A percentile compares a stretch with the other conserved stretches of the same genome.
Evolutionary conservation across 2,113 vertebrate genomes (phyloP).

Genomic region (Meriones unguiculatus): DNA sequence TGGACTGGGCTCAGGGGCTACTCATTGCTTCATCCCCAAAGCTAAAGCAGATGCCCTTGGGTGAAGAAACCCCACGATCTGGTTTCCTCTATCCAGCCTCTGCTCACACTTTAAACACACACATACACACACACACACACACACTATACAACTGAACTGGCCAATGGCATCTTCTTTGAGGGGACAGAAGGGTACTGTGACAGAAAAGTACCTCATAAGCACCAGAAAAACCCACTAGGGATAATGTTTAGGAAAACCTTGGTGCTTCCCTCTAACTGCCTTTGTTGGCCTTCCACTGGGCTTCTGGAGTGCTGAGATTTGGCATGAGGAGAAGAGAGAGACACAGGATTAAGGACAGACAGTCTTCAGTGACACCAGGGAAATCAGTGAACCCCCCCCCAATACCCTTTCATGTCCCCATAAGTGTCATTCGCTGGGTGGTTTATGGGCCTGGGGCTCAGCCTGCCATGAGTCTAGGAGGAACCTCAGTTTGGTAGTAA

Average conservation of each 20-base stretch:
- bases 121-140: not conserved
- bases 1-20: not conserved
- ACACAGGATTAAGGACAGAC: no score
- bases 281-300: not conserved
- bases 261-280: not conserved
- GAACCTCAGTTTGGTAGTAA: constrained; percentile 6
- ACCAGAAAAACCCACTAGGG: fast-evolving
- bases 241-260: not conserved
- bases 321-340: fast-evolving
- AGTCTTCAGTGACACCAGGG: not conserved
- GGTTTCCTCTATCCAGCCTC: not conserved
- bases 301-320: not conserved
- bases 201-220: not conserved
- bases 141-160: not conserved
- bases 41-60: not conserved
- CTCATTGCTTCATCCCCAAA: not conserved
- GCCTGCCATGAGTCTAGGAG: not conserved
- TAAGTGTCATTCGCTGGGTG: not conserved
- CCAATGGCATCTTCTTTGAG: not conserved
- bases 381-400: not conserved
- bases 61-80: not conserved
- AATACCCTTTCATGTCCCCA: not conserved
- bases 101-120: not conserved
- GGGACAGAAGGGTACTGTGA: not conserved
- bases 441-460: not conserved